Percentiles rank a stretch among this genome's conserved stretches.
phyloP scores from a whole-genome alignment of 1,140 invertebrate genomes.

The Pseudomyrmex cubaensis region DNA sequence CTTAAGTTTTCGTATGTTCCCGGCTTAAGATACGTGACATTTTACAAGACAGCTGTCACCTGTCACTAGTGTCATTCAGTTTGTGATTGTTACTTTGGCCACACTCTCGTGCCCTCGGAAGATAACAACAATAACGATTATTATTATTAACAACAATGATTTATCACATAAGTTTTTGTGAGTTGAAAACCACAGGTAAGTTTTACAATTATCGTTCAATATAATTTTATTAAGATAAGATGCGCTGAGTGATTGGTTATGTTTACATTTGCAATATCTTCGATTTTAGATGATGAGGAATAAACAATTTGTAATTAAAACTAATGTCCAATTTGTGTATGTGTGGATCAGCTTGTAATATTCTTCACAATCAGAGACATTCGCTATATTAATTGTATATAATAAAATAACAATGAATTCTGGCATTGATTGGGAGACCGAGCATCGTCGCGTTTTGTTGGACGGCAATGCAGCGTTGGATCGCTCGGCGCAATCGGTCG shows the following conservation, averaged over 20 bases:
- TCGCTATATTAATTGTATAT: background rate
- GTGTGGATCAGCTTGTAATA: background rate
- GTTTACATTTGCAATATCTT: background rate
- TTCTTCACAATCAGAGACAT: background rate
- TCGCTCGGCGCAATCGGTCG: constrained; percentile 88
- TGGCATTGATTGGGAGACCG: constrained; percentile 84
- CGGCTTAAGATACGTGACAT: no score
- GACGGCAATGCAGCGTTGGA: constrained; percentile 87
- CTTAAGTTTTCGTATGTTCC: no score
- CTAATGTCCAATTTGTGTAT: background rate
- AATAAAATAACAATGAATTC: constrained; percentile 79
- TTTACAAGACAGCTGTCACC: no score
- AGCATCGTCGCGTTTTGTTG: constrained; percentile 85
- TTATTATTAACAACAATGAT: no score
- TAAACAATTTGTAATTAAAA: background rate
- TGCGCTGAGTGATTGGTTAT: background rate
- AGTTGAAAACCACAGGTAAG: no score
- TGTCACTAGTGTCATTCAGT: no score
- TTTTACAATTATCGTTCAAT: no score
- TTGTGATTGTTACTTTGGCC: no score
- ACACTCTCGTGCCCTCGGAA: no score
- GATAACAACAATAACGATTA: no score
- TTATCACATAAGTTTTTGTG: no score
- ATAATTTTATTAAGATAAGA: no score
- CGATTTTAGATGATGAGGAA: background rate